A percentile compares a stretch with the other conserved stretches of the same genome.
Conservation (phyloP, 2,888 invertebrate species). For the Beris morrisii region DNA sequence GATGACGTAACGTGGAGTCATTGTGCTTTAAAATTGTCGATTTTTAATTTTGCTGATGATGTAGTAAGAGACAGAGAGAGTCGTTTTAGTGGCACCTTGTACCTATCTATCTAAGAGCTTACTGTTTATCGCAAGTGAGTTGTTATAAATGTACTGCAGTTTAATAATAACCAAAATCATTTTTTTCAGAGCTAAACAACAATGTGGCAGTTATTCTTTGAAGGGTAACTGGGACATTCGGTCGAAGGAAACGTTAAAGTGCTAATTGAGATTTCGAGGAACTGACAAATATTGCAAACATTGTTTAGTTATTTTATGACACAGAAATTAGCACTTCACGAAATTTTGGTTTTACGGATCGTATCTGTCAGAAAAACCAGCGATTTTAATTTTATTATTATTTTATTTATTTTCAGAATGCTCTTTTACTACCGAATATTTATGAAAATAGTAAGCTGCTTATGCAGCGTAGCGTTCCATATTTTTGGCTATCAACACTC, state of each 20-base stretch:
- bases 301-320: too few relatives aligned
- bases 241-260: constrained; percentile 2
- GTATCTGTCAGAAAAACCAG: too few relatives aligned
- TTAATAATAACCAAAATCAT: not conserved
- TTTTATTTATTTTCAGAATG: too few relatives aligned
- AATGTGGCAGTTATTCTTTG: constrained; percentile 9
- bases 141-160: not conserved
- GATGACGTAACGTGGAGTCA: constrained; percentile 29
- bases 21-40: constrained; percentile 16
- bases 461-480: too few relatives aligned
- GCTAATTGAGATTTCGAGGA: constrained; percentile 27
- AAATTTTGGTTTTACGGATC: too few relatives aligned
- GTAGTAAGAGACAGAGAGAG: constrained; percentile 16
- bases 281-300: not conserved
- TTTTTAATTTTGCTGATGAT: not conserved
- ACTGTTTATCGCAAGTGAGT: not conserved
- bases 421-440: too few relatives aligned
- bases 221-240: constrained; percentile 3
- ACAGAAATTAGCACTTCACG: too few relatives aligned
- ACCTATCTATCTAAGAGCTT: not conserved
- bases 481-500: too few relatives aligned
- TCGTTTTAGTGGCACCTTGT: not conserved
- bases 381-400: too few relatives aligned
- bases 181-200: constrained; percentile 15
- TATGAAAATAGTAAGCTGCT: too few relatives aligned